These are phyloP conservation scores for Drosophila sp. DNA, from an alignment of 1,140 invertebrate genomes.

Conservation along the genomic window DNA sequence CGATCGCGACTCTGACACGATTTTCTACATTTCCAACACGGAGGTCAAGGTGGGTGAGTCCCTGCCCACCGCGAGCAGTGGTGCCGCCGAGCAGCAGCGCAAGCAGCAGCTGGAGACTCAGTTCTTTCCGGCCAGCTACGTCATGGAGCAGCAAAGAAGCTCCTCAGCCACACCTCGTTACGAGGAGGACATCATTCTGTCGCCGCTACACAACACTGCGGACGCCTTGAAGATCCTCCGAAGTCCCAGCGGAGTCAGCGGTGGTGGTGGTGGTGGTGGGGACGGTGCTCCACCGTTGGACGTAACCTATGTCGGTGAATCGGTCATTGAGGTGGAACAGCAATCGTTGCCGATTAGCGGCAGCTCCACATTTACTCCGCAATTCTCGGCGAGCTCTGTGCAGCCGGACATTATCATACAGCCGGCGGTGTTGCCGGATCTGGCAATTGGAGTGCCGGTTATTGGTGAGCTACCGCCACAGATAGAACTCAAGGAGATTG, in stretches of 20 bases:
- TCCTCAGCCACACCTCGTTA: slow-evolving; percentile 46
- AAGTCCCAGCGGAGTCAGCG: slow-evolving; percentile 30
- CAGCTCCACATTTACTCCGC: slow-evolving; percentile 6
- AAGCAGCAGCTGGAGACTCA: slow-evolving; percentile 77
- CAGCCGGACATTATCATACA: slow-evolving; percentile 81
- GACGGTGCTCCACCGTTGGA: slow-evolving; percentile 76
- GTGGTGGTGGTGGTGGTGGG: background rate
- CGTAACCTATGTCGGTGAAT: slow-evolving; percentile 83
- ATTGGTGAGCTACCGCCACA: slow-evolving; percentile 84
- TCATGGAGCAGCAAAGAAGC: slow-evolving; percentile 42
- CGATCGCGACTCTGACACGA: slow-evolving; percentile 82
- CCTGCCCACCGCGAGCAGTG: slow-evolving; percentile 58
- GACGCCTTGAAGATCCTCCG: slow-evolving; percentile 78
- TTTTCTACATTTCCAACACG: slow-evolving; percentile 84
- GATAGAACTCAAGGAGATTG: slow-evolving; percentile 84
- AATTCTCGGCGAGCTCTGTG: slow-evolving; percentile 22
- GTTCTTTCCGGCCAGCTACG: slow-evolving; percentile 82
- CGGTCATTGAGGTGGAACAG: slow-evolving; percentile 82
- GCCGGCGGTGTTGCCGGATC: slow-evolving; percentile 78
- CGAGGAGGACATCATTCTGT: slow-evolving; percentile 82
- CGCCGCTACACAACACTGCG: slow-evolving; percentile 64
- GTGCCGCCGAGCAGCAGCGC: slow-evolving; percentile 48
- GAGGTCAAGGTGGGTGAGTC: slow-evolving; percentile 84
- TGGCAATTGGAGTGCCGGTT: slow-evolving; percentile 82
- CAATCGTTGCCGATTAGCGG: slow-evolving; percentile 33